Conservation (phyloP, 2,888 invertebrate species). For the Himalopsyche kuldschensis region DNA sequence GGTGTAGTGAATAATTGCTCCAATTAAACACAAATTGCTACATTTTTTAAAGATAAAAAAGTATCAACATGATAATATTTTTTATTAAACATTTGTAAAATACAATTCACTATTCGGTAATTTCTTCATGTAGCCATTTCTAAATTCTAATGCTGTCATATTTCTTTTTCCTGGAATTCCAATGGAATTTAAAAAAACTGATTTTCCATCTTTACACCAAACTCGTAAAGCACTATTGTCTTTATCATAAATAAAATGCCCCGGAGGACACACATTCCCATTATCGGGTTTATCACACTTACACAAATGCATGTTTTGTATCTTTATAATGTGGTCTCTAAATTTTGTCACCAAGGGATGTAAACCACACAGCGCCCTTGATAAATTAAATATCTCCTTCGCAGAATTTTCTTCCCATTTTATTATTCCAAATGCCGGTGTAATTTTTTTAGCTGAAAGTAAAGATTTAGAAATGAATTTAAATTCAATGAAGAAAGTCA, state of each 20-base stretch:
- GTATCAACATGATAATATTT: neutral
- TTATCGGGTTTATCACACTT: conserved; percentile 42
- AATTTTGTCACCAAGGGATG: conserved; percentile 66
- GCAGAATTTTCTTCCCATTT: conserved; percentile 69
- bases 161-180: conserved; percentile 68
- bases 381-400: conserved; percentile 67
- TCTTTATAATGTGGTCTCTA: conserved; percentile 62
- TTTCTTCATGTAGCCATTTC: conserved; percentile 81
- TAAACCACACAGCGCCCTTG: conserved; percentile 69
- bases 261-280: conserved; percentile 49
- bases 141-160: conserved; percentile 80
- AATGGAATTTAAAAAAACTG: conserved; percentile 67
- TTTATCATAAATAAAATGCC: conserved; percentile 64
- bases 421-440: conserved; percentile 62
- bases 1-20: no score
- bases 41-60: no score
- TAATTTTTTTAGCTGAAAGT: conserved; percentile 76
- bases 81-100: conserved; percentile 6
- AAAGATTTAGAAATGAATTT: conserved; percentile 23
- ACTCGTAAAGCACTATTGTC: conserved; percentile 62
- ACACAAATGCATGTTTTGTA: conserved; percentile 60
- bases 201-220: conserved; percentile 66
- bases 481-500: neutral
- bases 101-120: conserved; percentile 42
- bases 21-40: no score